These are phyloP conservation scores for Heliconius nattereri DNA, from an alignment of 1,140 invertebrate species.

Conservation along the genomic window DNA sequence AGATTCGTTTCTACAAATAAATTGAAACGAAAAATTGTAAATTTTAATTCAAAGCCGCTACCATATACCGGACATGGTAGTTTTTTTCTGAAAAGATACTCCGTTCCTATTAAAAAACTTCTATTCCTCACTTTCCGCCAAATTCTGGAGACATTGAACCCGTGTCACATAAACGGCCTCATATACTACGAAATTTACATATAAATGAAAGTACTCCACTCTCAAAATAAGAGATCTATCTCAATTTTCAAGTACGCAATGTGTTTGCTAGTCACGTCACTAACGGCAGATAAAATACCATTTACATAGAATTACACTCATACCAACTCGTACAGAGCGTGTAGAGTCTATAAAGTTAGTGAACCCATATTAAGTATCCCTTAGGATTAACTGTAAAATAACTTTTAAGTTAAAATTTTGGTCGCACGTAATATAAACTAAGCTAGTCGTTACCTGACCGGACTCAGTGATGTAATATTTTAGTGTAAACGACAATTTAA, in stretches of 20 bases:
- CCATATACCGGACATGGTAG: too few relatives aligned
- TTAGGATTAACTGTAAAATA: conserved; percentile 1
- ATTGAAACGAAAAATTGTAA: too few relatives aligned
- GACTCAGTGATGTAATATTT: not conserved
- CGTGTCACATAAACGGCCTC: too few relatives aligned
- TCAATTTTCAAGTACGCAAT: not conserved
- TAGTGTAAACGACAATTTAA: not conserved
- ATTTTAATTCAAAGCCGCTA: too few relatives aligned
- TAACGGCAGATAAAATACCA: conserved; percentile 2
- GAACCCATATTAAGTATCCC: conserved; percentile 9
- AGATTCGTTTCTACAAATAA: too few relatives aligned
- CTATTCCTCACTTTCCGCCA: too few relatives aligned
- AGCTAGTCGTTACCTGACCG: not conserved
- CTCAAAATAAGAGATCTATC: not conserved
- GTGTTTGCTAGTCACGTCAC: not conserved
- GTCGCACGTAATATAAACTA: not conserved
- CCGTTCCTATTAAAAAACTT: too few relatives aligned
- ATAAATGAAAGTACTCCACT: not conserved
- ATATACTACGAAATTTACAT: not conserved
- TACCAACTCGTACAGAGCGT: not conserved
- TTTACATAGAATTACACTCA: conserved; percentile 15
- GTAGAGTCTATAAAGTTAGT: conserved; percentile 1
- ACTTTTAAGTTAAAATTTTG: conserved; percentile 4
- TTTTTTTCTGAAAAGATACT: too few relatives aligned
- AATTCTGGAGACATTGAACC: too few relatives aligned